A percentile compares a stretch with the other conserved stretches of the same genome.
These are phyloP conservation scores for Chrysopa pallens DNA, from an alignment of 1,140 invertebrate species.

Conservation along the genomic window DNA sequence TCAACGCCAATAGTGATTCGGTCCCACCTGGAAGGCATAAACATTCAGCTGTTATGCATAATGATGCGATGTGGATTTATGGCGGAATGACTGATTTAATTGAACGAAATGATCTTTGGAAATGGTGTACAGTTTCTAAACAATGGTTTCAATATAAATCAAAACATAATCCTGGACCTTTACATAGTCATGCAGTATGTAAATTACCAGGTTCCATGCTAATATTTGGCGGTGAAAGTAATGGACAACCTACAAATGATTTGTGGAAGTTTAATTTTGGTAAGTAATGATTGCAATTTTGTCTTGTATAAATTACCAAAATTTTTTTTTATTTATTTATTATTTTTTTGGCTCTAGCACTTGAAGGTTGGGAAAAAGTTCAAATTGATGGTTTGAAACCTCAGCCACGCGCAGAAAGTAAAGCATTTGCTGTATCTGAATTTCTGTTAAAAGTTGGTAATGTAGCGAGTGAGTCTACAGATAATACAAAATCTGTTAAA, in stretches of 20 bases:
- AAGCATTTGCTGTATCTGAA: constrained; percentile 37
- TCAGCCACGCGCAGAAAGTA: constrained; percentile 45
- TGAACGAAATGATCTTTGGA: constrained; percentile 68
- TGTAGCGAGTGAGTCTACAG: constrained; percentile 9
- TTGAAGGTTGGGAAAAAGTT: constrained; percentile 60
- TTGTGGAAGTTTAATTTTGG: constrained; percentile 79
- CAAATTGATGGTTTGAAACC: constrained; percentile 47
- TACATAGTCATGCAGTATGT: constrained; percentile 67
- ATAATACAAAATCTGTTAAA: constrained; percentile 11
- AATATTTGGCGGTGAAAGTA: constrained; percentile 64
- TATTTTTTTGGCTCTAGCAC: constrained; percentile 29
- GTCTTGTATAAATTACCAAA: no score
- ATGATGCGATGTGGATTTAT: constrained; percentile 67
- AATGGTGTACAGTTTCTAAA: constrained; percentile 50
- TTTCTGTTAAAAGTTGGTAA: constrained; percentile 22
- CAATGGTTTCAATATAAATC: constrained; percentile 50
- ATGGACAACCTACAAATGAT: constrained; percentile 54
- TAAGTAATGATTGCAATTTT: constrained; percentile 28
- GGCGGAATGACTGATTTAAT: constrained; percentile 78
- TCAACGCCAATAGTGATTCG: constrained; percentile 21
- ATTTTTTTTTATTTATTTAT: no score
- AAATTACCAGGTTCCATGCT: constrained; percentile 63
- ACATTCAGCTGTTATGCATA: constrained; percentile 67
- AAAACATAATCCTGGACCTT: constrained; percentile 50
- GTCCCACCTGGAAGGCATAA: constrained; percentile 59